These are phyloP conservation scores for Charadrius vociferus DNA, from an alignment of 2,113 vertebrate species.

Conservation along the genomic window DNA sequence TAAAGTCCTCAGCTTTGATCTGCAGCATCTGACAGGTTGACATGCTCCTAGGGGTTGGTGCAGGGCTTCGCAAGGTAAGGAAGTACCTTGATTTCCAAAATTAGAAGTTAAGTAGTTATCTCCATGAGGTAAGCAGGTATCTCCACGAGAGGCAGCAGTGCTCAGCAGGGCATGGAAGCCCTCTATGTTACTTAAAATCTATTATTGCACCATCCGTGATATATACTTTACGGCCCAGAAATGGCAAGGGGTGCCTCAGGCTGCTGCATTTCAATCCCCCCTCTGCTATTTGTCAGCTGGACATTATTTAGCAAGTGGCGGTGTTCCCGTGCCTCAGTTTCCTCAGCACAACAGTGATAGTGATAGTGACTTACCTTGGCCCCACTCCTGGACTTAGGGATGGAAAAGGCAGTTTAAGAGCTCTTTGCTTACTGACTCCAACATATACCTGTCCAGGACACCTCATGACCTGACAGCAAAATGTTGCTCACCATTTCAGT, in stretches of 20 bases:
- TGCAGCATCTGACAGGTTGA: not conserved
- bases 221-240: not conserved
- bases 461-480: not conserved
- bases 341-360: not conserved
- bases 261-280: not conserved
- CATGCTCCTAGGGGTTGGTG: not conserved
- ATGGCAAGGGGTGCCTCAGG: not conserved
- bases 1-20: not conserved
- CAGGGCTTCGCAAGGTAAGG: not conserved
- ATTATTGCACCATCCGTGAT: not conserved
- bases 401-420: not conserved
- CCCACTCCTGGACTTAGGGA: not conserved
- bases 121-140: not conserved
- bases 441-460: not conserved
- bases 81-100: not conserved
- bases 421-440: not conserved
- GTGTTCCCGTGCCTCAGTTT: not conserved
- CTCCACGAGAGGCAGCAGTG: not conserved
- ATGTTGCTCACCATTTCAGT: rapidly evolving
- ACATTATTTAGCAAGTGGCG: not conserved
- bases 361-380: not conserved
- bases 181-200: not conserved
- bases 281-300: not conserved
- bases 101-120: not conserved
- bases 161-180: not conserved